A percentile compares a stretch with the other conserved stretches of the same genome.
Evolutionary conservation across 1,140 invertebrate genomes (phyloP).

Genomic region (Aphelinus atriplicis): DNA sequence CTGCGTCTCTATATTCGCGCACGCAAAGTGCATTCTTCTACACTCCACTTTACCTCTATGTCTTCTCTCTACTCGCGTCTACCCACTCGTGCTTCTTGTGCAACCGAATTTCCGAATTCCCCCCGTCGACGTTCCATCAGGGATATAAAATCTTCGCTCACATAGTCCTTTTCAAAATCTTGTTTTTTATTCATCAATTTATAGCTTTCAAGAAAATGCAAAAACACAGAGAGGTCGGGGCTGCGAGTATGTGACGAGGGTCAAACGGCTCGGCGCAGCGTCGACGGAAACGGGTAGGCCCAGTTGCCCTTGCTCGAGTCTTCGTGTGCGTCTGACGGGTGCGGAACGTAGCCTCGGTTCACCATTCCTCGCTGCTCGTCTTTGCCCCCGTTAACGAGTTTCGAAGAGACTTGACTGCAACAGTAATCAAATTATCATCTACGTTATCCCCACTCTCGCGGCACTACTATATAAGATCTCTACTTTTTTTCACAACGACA

Average conservation of each 20-base stretch:
- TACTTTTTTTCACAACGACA: no score
- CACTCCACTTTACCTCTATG: no score
- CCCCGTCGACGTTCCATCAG: no score
- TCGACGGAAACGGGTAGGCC: constrained; percentile 61
- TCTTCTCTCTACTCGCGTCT: no score
- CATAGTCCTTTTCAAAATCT: no score
- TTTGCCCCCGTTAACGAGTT: constrained; percentile 51
- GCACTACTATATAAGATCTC: no score
- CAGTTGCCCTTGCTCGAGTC: constrained; percentile 56
- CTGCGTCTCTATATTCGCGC: no score
- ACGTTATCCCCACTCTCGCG: no score
- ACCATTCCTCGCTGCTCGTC: constrained; percentile 57
- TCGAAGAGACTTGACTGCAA: constrained; percentile 59
- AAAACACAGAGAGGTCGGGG: not conserved
- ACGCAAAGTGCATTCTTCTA: no score
- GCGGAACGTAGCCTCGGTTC: constrained; percentile 57
- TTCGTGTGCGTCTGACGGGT: constrained; percentile 55
- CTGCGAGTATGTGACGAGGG: not conserved
- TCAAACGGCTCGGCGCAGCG: constrained; percentile 50
- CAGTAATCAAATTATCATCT: not conserved
- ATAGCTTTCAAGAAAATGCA: not conserved
- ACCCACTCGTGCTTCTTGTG: no score
- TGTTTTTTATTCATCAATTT: constrained; percentile 1
- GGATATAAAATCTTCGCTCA: no score
- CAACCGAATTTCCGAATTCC: no score